Evolutionary conservation across 2,797 vertebrate genomes (phyloP).

Genomic region (Holocentrus rufus): DNA sequence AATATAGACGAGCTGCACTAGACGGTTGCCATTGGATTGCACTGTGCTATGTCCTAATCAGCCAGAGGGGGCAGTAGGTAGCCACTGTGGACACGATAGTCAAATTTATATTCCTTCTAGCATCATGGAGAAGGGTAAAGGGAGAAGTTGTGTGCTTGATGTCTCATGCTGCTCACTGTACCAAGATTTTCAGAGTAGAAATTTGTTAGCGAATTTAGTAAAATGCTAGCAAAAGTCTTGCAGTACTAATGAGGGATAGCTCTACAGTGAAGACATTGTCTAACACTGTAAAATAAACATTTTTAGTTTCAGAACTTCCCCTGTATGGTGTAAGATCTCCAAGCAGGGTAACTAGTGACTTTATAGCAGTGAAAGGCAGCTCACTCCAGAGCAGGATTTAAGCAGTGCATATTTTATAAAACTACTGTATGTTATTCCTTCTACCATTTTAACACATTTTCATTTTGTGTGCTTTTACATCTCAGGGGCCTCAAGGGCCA

Average conservation of each 20-base stretch:
- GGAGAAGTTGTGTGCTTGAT: not conserved
- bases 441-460: not conserved
- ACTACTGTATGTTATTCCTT: not conserved
- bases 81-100: conserved; percentile 7
- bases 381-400: not conserved
- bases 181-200: not conserved
- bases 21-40: not conserved
- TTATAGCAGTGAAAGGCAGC: no score
- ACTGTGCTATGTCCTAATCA: conserved; percentile 1
- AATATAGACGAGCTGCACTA: conserved; percentile 38
- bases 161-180: not conserved
- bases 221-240: no score
- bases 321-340: no score
- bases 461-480: conserved; percentile 54
- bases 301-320: no score
- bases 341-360: no score
- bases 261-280: no score
- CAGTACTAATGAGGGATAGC: no score
- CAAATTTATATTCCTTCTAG: not conserved
- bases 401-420: not conserved
- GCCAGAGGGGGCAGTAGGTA: conserved; percentile 50
- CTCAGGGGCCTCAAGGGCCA: conserved; percentile 92
- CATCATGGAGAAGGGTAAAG: conserved; percentile 1
- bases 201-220: no score
- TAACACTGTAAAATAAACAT: no score